Conservation (phyloP, 2,113 vertebrate species). For the Oryzias javanicus region DNA sequence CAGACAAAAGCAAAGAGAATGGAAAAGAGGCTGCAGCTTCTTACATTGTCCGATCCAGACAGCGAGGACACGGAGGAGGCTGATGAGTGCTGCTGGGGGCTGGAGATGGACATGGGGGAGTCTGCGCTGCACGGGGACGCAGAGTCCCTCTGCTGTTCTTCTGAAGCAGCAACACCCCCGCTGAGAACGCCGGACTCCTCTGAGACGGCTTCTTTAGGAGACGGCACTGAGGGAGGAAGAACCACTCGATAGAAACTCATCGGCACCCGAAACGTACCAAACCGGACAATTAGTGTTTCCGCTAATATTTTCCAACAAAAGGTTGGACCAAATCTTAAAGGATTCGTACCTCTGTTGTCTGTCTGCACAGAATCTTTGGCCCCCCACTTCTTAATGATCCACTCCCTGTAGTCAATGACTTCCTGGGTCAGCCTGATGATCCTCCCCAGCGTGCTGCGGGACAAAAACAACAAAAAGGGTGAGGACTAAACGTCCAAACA, state of each 20-base stretch:
- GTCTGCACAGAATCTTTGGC: constrained; percentile 56
- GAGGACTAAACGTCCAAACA: no score
- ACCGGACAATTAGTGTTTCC: no score
- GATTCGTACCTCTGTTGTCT: constrained; percentile 64
- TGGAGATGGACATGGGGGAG: constrained; percentile 85
- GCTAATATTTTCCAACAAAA: no score
- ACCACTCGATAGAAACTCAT: no score
- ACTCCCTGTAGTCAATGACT: constrained; percentile 93
- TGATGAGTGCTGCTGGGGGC: constrained; percentile 85
- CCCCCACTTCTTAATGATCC: constrained; percentile 97
- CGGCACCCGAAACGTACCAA: no score
- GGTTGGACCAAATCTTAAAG: no score
- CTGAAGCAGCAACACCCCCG: constrained; percentile 60
- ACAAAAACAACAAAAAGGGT: neutral
- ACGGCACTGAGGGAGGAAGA: constrained; percentile 18
- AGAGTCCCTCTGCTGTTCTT: constrained; percentile 78
- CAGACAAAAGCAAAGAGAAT: no score
- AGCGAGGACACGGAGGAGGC: constrained; percentile 91
- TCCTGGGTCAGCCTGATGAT: constrained; percentile 96
- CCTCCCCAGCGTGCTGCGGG: constrained; percentile 89
- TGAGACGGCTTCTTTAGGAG: constrained; percentile 22
- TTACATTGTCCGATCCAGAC: constrained; percentile 94
- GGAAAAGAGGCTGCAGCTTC: constrained; percentile 25
- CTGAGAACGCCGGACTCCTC: constrained; percentile 39
- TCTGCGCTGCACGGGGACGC: constrained; percentile 82